phyloP scores from a whole-genome alignment of 2,797 vertebrate species.

The Aphelocoma californica region DNA sequence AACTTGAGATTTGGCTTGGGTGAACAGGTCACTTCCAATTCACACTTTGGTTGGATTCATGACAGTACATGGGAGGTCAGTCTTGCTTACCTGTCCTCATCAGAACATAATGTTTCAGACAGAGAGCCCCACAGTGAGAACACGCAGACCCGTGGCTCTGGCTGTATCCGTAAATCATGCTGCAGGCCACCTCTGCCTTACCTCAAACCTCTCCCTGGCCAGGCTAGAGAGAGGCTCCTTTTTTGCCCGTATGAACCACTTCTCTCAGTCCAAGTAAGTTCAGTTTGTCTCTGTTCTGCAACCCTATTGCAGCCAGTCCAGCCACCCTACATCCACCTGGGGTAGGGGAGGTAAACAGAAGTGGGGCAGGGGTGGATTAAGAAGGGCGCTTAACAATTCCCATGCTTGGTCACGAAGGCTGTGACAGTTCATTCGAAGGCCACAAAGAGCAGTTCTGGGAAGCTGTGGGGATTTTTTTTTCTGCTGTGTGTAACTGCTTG shows the following conservation, averaged over 20 bases:
- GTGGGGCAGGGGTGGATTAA: neutral
- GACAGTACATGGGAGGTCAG: neutral
- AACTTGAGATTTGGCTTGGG: neutral
- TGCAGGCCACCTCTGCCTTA: neutral
- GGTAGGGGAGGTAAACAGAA: neutral
- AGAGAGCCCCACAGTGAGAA: neutral
- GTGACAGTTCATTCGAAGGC: neutral
- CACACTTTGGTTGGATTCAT: neutral
- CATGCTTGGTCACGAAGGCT: neutral
- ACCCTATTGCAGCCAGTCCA: neutral
- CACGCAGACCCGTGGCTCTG: neutral
- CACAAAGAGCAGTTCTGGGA: neutral
- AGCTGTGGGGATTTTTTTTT: fast-evolving
- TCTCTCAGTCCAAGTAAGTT: neutral
- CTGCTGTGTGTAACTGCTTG: neutral
- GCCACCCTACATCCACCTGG: neutral
- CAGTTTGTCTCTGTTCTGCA: neutral
- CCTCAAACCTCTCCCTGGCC: neutral
- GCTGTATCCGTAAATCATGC: neutral
- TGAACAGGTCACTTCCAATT: neutral
- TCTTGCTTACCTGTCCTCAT: neutral
- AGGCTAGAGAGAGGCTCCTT: neutral
- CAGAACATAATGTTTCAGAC: neutral
- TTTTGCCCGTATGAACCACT: neutral
- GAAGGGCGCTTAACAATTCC: neutral